These are phyloP conservation scores for Alosa alosa DNA, from an alignment of 2,113 vertebrate genomes.

Conservation along the genomic window DNA sequence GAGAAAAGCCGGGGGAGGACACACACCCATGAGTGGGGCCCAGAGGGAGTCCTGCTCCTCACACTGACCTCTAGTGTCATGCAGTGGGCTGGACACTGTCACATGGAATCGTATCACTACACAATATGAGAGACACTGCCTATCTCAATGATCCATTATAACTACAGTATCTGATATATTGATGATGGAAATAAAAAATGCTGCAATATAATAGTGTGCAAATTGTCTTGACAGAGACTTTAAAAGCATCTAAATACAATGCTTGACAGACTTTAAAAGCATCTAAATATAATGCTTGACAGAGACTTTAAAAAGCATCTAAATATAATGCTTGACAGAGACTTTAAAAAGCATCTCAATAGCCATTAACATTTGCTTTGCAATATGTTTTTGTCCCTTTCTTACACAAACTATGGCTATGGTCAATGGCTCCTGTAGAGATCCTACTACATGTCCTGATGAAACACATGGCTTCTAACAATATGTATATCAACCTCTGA, in stretches of 20 bases:
- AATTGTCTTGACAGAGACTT: not conserved
- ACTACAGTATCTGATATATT: not conserved
- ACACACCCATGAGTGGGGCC: not conserved
- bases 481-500: not conserved
- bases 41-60: not conserved
- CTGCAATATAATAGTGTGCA: not conserved
- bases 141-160: not conserved
- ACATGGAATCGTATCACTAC: not conserved
- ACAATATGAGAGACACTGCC: not conserved
- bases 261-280: not conserved
- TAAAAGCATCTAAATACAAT: not conserved
- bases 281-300: not conserved
- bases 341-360: not conserved
- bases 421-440: not conserved
- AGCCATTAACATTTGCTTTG: not conserved
- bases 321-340: not conserved
- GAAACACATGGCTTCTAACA: not conserved
- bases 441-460: not conserved
- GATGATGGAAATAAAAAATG: not conserved
- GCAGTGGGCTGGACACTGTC: not conserved
- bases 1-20: slow-evolving; percentile 18
- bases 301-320: not conserved
- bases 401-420: not conserved
- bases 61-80: slow-evolving; percentile 16
- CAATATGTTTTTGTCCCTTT: not conserved